Base-by-base conservation (phyloP, 2,113 vertebrate species). In the Reinhardtius hippoglossoides region DNA sequence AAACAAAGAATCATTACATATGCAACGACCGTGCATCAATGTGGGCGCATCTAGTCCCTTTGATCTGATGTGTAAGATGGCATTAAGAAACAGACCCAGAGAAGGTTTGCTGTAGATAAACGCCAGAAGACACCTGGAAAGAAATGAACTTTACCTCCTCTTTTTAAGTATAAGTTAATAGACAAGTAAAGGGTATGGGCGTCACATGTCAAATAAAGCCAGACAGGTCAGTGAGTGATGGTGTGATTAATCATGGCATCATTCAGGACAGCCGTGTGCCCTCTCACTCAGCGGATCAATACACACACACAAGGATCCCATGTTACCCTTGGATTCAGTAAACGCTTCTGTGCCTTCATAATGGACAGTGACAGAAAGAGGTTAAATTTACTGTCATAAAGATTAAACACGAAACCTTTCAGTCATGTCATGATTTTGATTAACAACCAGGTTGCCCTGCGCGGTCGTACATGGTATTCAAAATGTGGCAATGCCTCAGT, bases 141-240 rank as follows among this genome's bases (percentile, higher is more conserved):
- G 31, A 37, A 72, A 37, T 80, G 55, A 83, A 74, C 77, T 80
- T 71, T 31, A 48, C 37, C 31, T 37, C 55, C 24, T 55, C 50
- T 61, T 31, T 87, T 60, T 62, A 68, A 70, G 60, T 65, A 16
- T 50, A 54, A 42, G 52, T 31, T 58, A 70, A 76, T 40, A 59
- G 57, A 74, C 61, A 69, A 78, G 69, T 54, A 73, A 86, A 78
- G 59, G 65, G 48, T 57, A 80, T 20, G 68, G 42, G 37, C 4
- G 7, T 71, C 73, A 81, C 70, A 61, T 68, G 26, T 42, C 76
- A 75, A 67, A 70, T 35, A 35, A 77, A 86, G 40, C 46, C n/a
- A 54, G 60, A 54, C 56, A 67, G 57, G 67, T n/a, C 46, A 59
- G 27, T 16, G 57, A 74, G 40, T 6, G 55, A 76, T 64, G 37